Evolutionary conservation across 2,797 vertebrate species (phyloP).

Genomic region (Peromyscus aztecus): DNA sequence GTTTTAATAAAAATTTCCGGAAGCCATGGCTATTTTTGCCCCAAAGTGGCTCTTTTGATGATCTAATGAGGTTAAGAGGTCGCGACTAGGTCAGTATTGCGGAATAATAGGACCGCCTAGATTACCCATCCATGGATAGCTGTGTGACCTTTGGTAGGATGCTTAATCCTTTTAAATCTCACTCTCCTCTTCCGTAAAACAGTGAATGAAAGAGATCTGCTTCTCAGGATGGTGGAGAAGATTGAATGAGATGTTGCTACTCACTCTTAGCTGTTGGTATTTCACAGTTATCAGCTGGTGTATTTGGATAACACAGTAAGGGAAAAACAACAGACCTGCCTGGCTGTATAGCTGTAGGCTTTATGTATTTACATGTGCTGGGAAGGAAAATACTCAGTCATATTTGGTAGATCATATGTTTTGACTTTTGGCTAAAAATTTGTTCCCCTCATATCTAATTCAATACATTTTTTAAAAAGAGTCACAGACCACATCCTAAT

Average conservation of each 20-base stretch:
- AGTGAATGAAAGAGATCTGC: constrained; percentile 24
- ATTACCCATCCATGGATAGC: neutral
- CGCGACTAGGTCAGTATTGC: constrained; percentile 13
- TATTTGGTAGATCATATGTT: constrained; percentile 47
- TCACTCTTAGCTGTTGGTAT: neutral
- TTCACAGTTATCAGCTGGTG: constrained; percentile 10
- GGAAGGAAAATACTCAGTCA: constrained; percentile 20
- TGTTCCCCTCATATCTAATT: neutral
- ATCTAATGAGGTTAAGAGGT: constrained; percentile 76
- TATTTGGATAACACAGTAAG: neutral
- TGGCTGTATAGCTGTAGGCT: neutral
- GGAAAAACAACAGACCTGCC: constrained; percentile 21
- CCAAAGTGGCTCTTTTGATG: constrained; percentile 69
- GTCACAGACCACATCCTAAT: neutral
- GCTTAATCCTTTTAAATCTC: constrained; percentile 28
- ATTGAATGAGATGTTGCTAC: neutral
- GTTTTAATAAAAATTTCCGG: constrained; percentile 82
- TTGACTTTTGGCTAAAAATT: constrained; percentile 50
- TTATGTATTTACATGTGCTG: neutral
- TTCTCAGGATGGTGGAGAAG: constrained; percentile 43
- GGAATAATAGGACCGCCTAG: constrained; percentile 3
- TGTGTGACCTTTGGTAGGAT: neutral
- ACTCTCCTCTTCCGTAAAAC: constrained; percentile 69
- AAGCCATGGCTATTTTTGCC: constrained; percentile 77
- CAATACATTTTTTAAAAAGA: constrained; percentile 32